Percentiles rank a stretch among this genome's conserved stretches.
Evolutionary conservation across 2,113 vertebrate species (phyloP).

Genomic region (Ailurus styani): DNA sequence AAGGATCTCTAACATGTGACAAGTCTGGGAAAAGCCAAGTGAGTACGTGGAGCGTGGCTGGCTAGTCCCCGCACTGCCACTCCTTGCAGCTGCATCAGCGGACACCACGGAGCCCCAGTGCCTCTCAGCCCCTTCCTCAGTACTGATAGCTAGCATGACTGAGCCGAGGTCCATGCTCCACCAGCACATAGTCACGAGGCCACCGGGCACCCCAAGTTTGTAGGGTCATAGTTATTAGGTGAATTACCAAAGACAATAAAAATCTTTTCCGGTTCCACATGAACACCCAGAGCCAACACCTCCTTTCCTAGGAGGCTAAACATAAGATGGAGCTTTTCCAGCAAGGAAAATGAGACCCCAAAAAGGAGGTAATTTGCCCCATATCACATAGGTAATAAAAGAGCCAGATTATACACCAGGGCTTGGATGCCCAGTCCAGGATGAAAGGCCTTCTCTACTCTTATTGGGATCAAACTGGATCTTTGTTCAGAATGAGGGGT

Average conservation of each 20-base stretch:
- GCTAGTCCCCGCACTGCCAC: not conserved
- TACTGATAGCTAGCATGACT: not conserved
- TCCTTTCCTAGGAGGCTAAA: not conserved
- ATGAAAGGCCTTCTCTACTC: not conserved
- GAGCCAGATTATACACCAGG: not conserved
- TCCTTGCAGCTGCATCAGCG: not conserved
- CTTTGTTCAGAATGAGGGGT: not conserved
- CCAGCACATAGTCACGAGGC: not conserved
- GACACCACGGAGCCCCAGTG: not conserved
- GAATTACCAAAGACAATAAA: not conserved
- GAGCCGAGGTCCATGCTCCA: not conserved
- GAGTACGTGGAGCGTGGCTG: not conserved
- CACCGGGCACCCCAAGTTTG: not conserved
- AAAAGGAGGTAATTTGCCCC: not conserved
- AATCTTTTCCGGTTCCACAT: not conserved
- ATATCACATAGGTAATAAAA: not conserved
- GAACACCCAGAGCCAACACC: not conserved
- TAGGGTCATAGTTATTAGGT: not conserved
- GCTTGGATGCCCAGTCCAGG: not conserved
- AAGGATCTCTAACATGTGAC: not conserved
- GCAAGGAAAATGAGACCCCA: not conserved
- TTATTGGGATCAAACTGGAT: not conserved
- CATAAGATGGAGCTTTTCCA: not conserved
- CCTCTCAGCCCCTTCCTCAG: not conserved
- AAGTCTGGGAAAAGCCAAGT: not conserved